phyloP scores from a whole-genome alignment of 1,140 invertebrate genomes.

The Hyposmocoma kahamanoa region DNA sequence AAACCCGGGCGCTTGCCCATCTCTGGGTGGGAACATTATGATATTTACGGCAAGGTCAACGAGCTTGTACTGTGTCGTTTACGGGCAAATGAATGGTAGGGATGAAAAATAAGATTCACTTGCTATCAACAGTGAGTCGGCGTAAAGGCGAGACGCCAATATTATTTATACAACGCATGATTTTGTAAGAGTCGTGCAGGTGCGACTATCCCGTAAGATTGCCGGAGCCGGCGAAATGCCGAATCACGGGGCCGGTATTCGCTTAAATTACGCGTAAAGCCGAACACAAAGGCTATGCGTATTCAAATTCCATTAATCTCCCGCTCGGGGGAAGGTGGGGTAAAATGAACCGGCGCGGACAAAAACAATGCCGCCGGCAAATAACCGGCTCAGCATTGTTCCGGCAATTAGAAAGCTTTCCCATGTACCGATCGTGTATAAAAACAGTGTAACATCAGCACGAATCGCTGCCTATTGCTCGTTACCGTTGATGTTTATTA shows the following conservation, averaged over 20 bases:
- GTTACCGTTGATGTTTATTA: constrained; percentile 72
- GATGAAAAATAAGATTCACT: constrained; percentile 36
- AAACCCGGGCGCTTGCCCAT: no score
- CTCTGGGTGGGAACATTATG: no score
- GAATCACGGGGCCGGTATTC: constrained; percentile 60
- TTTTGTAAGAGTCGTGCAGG: constrained; percentile 48
- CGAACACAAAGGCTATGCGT: constrained; percentile 71
- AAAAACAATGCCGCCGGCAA: constrained; percentile 72
- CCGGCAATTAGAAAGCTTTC: constrained; percentile 73
- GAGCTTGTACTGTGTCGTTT: no score
- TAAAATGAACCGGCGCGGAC: constrained; percentile 70
- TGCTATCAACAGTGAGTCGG: constrained; percentile 43
- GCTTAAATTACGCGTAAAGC: constrained; percentile 72
- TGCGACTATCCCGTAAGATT: constrained; percentile 54
- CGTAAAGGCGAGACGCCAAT: constrained; percentile 22
- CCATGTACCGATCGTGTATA: constrained; percentile 70
- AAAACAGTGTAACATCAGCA: constrained; percentile 72
- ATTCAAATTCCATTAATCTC: constrained; percentile 74
- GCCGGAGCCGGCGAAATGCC: constrained; percentile 42
- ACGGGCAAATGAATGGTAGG: no score
- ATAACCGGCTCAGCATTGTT: constrained; percentile 73
- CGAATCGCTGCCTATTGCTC: constrained; percentile 71
- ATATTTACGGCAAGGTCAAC: no score
- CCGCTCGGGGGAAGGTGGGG: constrained; percentile 55
- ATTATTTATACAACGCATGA: constrained; percentile 30